These are phyloP conservation scores for Magallana angulata DNA, from an alignment of 1,140 invertebrate species.

Conservation along the genomic window DNA sequence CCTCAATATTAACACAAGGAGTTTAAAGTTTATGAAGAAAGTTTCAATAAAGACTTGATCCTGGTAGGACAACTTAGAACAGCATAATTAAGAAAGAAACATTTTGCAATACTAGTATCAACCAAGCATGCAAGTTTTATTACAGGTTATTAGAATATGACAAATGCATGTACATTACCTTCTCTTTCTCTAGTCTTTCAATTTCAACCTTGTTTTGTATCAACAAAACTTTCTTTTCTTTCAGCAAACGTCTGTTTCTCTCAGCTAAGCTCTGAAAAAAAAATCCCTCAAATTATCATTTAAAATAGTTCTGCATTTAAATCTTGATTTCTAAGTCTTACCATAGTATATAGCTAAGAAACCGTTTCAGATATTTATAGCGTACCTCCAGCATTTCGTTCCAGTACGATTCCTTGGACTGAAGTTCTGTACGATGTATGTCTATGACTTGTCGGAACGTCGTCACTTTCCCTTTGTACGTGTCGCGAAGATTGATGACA, in stretches of 20 bases:
- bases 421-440: conserved; percentile 66
- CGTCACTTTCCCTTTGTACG: conserved; percentile 71
- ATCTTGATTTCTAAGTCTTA: no score
- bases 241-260: conserved; percentile 73
- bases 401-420: conserved; percentile 75
- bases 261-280: conserved; percentile 72
- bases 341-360: no score
- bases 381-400: conserved; percentile 71
- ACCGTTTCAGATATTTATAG: neutral
- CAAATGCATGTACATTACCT: conserved; percentile 56
- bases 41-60: no score
- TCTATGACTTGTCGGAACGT: conserved; percentile 76
- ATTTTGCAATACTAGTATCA: no score
- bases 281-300: neutral
- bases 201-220: conserved; percentile 72
- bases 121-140: no score
- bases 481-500: conserved; percentile 70
- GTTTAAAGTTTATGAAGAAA: no score
- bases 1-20: no score
- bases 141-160: no score
- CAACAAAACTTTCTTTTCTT: conserved; percentile 74
- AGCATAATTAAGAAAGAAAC: no score
- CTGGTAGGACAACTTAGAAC: no score
- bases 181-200: conserved; percentile 73
- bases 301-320: neutral